A percentile compares a stretch with the other conserved stretches of the same genome.
phyloP scores from a whole-genome alignment of 2,888 invertebrate species.

The Sinotaia quadrata region DNA sequence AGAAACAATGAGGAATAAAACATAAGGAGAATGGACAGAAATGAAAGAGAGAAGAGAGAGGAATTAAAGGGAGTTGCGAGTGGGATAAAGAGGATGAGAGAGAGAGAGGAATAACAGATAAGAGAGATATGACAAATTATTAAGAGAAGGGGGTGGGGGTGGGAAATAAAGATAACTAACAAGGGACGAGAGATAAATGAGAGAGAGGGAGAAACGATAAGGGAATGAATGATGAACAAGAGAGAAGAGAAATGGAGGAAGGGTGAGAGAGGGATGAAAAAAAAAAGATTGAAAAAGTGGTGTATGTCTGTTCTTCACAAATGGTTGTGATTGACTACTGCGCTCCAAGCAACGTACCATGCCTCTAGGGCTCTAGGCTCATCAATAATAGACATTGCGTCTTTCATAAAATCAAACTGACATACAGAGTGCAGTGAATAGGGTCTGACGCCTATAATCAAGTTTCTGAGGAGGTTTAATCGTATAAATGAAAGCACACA shows the following conservation, averaged over 20 bases:
- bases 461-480: no score
- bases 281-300: conserved; percentile 2
- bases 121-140: not conserved
- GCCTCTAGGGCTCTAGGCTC: no score
- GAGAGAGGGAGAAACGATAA: not conserved
- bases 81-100: not conserved
- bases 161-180: not conserved
- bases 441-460: no score
- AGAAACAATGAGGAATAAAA: not conserved
- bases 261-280: conserved; percentile 1
- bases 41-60: not conserved
- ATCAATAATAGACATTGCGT: no score
- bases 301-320: not conserved
- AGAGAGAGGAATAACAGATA: conserved; percentile 8
- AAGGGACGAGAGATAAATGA: not conserved
- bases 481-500: no score
- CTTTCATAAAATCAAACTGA: no score
- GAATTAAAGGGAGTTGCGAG: not conserved
- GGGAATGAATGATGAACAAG: not conserved
- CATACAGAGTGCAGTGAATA: no score
- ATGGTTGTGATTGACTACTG: no score
- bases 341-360: no score
- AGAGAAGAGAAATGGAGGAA: not conserved
- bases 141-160: not conserved
- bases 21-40: not conserved